phyloP scores from a whole-genome alignment of 2,113 vertebrate species.

The Physeter macrocephalus region DNA sequence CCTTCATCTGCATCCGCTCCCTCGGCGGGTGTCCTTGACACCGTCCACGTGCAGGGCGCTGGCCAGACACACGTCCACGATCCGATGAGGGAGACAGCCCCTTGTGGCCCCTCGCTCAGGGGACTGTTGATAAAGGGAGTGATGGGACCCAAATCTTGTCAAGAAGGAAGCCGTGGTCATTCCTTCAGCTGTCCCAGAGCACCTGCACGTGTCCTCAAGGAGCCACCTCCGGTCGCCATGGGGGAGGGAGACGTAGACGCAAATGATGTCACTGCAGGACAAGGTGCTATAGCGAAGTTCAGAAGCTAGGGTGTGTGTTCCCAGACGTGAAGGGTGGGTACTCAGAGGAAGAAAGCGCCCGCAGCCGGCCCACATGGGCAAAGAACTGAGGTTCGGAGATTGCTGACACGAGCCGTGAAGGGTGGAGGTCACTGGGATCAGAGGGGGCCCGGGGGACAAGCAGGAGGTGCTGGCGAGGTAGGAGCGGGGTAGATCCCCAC shows the following conservation, averaged over 20 bases:
- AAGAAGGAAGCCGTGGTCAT: fast-evolving
- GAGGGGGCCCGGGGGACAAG: not conserved
- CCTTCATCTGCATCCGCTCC: not conserved
- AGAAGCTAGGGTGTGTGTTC: not conserved
- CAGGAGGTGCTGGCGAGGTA: not conserved
- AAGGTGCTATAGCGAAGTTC: not conserved
- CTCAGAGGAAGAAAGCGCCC: not conserved
- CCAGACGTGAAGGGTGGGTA: not conserved
- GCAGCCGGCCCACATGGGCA: fast-evolving
- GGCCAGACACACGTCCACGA: no score
- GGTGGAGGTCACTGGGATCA: not conserved
- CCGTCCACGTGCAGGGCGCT: fast-evolving
- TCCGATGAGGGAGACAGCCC: not conserved
- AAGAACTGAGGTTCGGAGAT: not conserved
- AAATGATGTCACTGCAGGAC: fast-evolving
- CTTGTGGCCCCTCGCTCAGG: not conserved
- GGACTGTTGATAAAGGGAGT: not conserved
- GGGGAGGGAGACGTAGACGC: not conserved
- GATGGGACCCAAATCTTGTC: not conserved
- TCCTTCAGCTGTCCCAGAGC: not conserved
- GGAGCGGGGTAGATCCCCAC: not conserved
- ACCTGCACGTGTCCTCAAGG: fast-evolving
- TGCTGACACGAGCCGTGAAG: not conserved
- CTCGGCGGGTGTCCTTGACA: fast-evolving
- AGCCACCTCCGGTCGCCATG: fast-evolving